These are phyloP conservation scores for Cancer borealis DNA, from an alignment of 2,888 invertebrate genomes.

Conservation along the genomic window DNA sequence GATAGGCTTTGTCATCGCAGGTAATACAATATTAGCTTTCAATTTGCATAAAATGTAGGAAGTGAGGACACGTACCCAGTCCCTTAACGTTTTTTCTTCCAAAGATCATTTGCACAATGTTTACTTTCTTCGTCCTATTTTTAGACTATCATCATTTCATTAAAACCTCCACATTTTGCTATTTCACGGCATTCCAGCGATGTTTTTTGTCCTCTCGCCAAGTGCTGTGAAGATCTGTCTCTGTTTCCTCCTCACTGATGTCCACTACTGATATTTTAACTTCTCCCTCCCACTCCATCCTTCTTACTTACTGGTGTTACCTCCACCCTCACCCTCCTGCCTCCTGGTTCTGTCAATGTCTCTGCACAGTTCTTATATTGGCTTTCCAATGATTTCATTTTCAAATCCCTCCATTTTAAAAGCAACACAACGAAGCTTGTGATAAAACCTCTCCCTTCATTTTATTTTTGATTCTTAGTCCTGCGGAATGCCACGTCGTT, in stretches of 20 bases:
- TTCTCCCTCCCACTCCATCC: background rate
- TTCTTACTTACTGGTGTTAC: background rate
- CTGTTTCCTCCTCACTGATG: background rate
- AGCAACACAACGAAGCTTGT: too few relatives aligned
- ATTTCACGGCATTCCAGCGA: background rate
- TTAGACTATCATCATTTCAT: too few relatives aligned
- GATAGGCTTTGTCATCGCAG: background rate
- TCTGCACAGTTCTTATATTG: background rate
- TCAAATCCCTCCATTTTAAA: background rate
- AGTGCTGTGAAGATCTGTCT: background rate
- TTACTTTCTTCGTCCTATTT: background rate
- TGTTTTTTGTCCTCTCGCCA: background rate
- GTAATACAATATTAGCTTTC: conserved; percentile 20
- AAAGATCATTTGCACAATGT: background rate
- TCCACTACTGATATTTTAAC: background rate
- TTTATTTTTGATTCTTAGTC: background rate
- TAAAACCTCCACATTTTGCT: background rate
- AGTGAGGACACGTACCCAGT: background rate
- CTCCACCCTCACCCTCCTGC: background rate
- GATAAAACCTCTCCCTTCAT: background rate
- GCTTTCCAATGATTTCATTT: background rate
- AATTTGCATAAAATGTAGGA: background rate
- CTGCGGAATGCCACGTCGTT: background rate
- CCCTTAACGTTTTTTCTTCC: background rate
- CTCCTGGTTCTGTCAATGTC: background rate